Conservation (phyloP, 2,113 vertebrate genomes). For the Paramormyrops kingsleyae region DNA sequence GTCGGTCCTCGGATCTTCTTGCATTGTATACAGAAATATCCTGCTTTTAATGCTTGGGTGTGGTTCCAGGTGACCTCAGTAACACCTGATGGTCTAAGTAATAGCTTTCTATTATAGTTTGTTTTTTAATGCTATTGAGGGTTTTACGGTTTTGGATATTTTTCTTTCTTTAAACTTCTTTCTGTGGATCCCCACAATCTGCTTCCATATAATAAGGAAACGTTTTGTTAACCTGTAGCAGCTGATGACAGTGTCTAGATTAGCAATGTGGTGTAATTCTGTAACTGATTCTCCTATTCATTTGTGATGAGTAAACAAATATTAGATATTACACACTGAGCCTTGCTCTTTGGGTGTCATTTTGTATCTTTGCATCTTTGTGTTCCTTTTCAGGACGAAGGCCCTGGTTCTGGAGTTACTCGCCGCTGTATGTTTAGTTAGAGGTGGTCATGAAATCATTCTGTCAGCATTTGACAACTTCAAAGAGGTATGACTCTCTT, state of each 20-base stretch:
- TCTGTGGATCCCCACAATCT: neutral
- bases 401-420: constrained; percentile 91
- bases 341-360: neutral
- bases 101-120: neutral
- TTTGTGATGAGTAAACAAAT: neutral
- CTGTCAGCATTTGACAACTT: constrained; percentile 96
- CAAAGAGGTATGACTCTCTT: constrained; percentile 76
- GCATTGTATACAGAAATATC: neutral
- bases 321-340: neutral
- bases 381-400: constrained; percentile 73
- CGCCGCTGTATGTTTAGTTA: constrained; percentile 91
- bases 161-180: neutral
- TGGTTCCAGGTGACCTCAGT: neutral
- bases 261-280: neutral
- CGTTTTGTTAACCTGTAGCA: neutral
- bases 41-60: neutral
- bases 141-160: neutral
- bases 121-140: neutral
- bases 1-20: constrained; percentile 46
- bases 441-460: constrained; percentile 95
- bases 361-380: neutral
- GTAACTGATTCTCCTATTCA: neutral
- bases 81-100: neutral
- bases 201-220: neutral
- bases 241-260: neutral